Conservation (phyloP, 2,888 invertebrate genomes). For the Netelia fuscicornis region DNA sequence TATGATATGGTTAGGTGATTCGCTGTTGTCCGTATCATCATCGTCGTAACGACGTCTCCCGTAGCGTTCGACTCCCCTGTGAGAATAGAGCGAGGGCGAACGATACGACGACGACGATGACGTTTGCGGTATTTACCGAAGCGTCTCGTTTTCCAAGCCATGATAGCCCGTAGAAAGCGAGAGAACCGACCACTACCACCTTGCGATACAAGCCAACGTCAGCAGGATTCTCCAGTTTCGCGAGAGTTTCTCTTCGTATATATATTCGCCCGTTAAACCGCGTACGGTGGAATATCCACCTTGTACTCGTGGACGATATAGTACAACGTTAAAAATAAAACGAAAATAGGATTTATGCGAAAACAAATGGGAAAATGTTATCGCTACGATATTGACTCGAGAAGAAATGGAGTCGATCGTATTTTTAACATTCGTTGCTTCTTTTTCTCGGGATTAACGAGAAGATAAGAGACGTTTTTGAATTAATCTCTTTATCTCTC, state of each 20-base stretch:
- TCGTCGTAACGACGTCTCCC: constrained; percentile 54
- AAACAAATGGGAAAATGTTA: not conserved
- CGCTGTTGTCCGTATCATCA: constrained; percentile 51
- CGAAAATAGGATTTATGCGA: not conserved
- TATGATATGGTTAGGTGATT: constrained; percentile 29
- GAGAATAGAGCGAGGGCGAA: constrained; percentile 33
- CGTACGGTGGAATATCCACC: constrained; percentile 36
- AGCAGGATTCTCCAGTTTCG: constrained; percentile 62
- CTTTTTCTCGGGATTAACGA: too few species aligned
- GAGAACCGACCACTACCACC: not conserved
- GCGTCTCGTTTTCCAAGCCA: constrained; percentile 57
- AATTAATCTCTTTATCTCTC: too few species aligned
- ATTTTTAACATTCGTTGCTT: too few species aligned
- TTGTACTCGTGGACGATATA: constrained; percentile 1
- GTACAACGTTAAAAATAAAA: constrained; percentile 19
- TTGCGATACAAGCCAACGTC: constrained; percentile 28
- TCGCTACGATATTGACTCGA: too few species aligned
- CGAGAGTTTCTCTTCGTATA: constrained; percentile 19
- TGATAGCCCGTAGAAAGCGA: not conserved
- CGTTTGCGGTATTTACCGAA: constrained; percentile 66
- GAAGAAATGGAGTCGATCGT: too few species aligned
- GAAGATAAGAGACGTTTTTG: too few species aligned
- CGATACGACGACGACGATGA: constrained; percentile 34
- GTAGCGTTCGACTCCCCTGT: constrained; percentile 25
- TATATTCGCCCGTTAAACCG: constrained; percentile 47